phyloP scores from a whole-genome alignment of 2,797 vertebrate genomes.

The Urocyon cinereoargenteus region DNA sequence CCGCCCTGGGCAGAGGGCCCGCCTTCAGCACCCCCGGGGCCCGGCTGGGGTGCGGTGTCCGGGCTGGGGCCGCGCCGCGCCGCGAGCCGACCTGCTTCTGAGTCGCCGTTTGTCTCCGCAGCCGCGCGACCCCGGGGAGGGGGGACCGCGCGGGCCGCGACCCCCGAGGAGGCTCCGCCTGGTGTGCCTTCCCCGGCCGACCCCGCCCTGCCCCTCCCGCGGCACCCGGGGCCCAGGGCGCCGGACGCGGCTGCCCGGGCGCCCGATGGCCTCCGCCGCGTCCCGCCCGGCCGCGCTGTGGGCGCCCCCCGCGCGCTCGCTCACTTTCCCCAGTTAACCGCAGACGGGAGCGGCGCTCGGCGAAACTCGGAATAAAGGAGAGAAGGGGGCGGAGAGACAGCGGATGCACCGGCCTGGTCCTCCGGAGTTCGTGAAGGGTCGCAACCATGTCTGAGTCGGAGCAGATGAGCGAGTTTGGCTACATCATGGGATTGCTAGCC shows the following conservation, averaged over 20 bases:
- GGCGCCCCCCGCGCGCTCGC: fast-evolving
- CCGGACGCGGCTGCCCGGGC: not conserved
- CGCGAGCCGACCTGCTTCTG: conserved; percentile 35
- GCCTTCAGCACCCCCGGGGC: not conserved
- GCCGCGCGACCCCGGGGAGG: not conserved
- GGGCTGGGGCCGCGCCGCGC: not conserved
- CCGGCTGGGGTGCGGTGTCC: fast-evolving
- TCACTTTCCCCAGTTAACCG: not conserved
- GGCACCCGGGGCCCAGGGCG: not conserved
- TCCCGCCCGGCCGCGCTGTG: not conserved
- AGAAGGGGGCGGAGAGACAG: not conserved
- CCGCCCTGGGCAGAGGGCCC: not conserved
- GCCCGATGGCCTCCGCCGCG: not conserved
- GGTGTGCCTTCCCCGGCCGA: conserved; percentile 42
- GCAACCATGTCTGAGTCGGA: conserved; percentile 90
- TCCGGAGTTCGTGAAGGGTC: not conserved
- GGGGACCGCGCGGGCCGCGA: not conserved
- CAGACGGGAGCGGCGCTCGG: not conserved
- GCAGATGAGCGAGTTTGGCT: conserved; percentile 91
- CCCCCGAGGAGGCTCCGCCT: conserved; percentile 74
- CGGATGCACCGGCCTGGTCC: not conserved
- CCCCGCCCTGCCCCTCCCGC: not conserved
- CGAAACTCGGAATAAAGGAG: conserved; percentile 9
- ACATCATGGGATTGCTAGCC: conserved; percentile 93
- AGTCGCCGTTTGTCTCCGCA: not conserved